phyloP scores from a whole-genome alignment of 2,113 vertebrate species.

The Gopherus evgoodei region DNA sequence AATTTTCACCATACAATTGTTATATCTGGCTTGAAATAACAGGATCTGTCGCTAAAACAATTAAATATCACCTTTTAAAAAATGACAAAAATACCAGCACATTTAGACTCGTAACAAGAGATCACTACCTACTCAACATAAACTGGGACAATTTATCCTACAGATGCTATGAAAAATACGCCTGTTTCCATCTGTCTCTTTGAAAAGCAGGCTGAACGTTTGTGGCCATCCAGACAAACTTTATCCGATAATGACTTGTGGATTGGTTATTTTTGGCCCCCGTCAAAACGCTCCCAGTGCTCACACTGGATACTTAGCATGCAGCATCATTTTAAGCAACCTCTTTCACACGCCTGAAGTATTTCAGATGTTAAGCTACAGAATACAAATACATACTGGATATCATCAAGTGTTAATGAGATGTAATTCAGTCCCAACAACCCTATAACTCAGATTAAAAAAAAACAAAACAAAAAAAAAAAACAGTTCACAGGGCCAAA shows the following conservation, averaged over 20 bases:
- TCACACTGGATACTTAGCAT: not conserved
- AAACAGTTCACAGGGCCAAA: conserved; percentile 37
- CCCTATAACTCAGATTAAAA: not conserved
- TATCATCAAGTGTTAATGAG: conserved; percentile 41
- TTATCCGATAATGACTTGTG: not conserved
- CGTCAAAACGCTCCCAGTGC: not conserved
- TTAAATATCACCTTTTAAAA: not conserved
- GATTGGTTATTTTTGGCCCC: not conserved
- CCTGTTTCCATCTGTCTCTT: not conserved
- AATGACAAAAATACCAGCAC: not conserved
- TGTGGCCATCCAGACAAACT: not conserved
- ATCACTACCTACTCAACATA: not conserved
- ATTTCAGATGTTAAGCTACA: not conserved
- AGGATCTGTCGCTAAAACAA: not conserved
- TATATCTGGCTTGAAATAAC: not conserved
- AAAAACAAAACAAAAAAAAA: conserved; percentile 13
- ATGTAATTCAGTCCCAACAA: conserved; percentile 35
- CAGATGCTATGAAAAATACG: not conserved
- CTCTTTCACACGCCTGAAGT: not conserved
- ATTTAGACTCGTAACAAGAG: not conserved
- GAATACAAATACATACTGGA: conserved; percentile 2
- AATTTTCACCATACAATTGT: conserved; percentile 10
- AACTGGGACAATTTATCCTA: not conserved
- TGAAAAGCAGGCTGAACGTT: not conserved
- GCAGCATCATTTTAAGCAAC: not conserved